Evolutionary conservation across 1,140 invertebrate species (phyloP).

Genomic region (Atta colombica): DNA sequence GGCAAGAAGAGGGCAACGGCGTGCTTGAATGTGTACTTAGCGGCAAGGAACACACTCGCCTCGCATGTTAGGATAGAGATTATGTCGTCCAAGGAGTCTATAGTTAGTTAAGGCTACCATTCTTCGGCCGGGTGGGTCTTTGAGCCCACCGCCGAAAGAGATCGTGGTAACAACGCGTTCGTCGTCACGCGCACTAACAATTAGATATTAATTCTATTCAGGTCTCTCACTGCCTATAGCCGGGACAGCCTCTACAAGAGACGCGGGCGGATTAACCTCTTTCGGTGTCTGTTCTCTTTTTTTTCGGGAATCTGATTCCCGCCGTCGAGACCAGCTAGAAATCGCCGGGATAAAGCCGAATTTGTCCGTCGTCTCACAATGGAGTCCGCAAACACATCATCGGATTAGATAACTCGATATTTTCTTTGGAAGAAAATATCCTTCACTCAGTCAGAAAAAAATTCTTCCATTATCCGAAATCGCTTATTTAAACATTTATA

Average conservation of each 20-base stretch:
- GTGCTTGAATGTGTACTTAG: conserved; percentile 80
- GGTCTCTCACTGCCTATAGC: conserved; percentile 32
- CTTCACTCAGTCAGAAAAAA: not conserved
- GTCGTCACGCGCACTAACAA: conserved; percentile 69
- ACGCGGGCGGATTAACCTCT: conserved; percentile 74
- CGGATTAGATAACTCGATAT: conserved; percentile 49
- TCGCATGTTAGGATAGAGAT: conserved; percentile 79
- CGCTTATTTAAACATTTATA: not conserved
- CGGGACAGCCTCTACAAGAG: conserved; percentile 34
- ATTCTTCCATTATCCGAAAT: conserved; percentile 22
- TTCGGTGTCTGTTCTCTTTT: conserved; percentile 37
- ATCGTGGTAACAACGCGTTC: conserved; percentile 44
- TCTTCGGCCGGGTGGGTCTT: conserved; percentile 70
- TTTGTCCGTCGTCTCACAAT: conserved; percentile 60
- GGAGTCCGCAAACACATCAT: conserved; percentile 59
- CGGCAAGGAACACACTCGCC: conserved; percentile 78
- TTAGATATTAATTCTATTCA: conserved; percentile 81
- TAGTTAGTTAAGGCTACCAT: conserved; percentile 81
- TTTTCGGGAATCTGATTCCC: conserved; percentile 60
- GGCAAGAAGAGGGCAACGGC: conserved; percentile 49
- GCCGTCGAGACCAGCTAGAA: not conserved
- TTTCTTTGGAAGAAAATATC: conserved; percentile 9
- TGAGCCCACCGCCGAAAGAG: conserved; percentile 67
- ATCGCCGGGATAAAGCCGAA: conserved; percentile 66
- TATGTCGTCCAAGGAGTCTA: conserved; percentile 80